Percentiles rank a stretch among this genome's conserved stretches.
Conservation (phyloP, 2,888 invertebrate genomes). For the Chymomyza amoena region DNA sequence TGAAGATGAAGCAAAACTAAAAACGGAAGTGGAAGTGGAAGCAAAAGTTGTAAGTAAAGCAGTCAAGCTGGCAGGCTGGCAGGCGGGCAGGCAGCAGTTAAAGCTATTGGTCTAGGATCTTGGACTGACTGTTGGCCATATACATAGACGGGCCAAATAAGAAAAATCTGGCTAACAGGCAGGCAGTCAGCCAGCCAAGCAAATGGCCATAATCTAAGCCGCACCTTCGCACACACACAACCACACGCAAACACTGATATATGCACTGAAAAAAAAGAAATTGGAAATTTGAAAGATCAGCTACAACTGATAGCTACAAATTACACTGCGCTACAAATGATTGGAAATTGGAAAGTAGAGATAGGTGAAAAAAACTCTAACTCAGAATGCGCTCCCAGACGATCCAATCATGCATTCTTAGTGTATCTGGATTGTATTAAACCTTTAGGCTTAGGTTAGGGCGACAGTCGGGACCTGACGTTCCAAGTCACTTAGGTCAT, state of each 20-base stretch:
- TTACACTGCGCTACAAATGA: slow-evolving; percentile 3
- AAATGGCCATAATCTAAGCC: slow-evolving; percentile 37
- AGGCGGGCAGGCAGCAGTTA: not conserved
- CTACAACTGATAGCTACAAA: slow-evolving; percentile 27
- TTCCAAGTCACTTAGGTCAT: no score
- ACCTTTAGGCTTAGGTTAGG: no score
- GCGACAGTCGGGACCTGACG: no score
- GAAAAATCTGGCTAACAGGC: slow-evolving; percentile 28
- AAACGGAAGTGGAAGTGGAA: slow-evolving; percentile 2
- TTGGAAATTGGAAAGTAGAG: no score
- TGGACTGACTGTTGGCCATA: slow-evolving; percentile 45
- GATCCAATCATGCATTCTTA: no score
- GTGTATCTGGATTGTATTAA: no score
- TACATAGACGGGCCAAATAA: slow-evolving; percentile 12
- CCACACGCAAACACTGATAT: not conserved
- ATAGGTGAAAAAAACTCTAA: no score
- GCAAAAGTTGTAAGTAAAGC: slow-evolving; percentile 15
- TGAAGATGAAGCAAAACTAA: not conserved
- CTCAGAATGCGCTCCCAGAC: no score
- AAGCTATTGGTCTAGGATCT: slow-evolving; percentile 7
- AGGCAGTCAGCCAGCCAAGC: slow-evolving; percentile 4
- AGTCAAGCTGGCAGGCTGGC: slow-evolving; percentile 15
- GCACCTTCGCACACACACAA: slow-evolving; percentile 22
- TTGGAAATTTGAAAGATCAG: no score
- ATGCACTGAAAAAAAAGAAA: not conserved